Base-by-base conservation (phyloP, 2,888 invertebrate species). In the Diaprepes abbreviatus region DNA sequence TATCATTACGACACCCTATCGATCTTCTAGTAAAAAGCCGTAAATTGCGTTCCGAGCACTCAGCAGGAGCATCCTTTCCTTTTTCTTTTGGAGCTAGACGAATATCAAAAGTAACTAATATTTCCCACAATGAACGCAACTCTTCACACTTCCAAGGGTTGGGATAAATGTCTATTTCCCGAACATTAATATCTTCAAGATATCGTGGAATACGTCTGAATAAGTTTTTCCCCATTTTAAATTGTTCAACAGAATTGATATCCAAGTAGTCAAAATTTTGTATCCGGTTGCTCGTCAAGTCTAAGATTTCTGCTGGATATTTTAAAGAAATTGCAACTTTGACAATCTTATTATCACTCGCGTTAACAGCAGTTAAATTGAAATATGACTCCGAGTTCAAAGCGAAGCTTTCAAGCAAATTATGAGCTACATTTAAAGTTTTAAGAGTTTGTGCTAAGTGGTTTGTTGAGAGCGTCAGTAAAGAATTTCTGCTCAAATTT, bases 111-210 rank as follows among this genome's bases (percentile, higher is more conserved):
- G 33, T 73, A 12, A 54, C 43, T 7, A 70, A 35, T 6, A 43
- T 57, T 28, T 31, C 50, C 70, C 73, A 72, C 16, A 72, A 16
- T n/a, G 43, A 17, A 14, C 24, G 3, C 17, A 73, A 48, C 58
- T 73, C 60, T 6, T 67, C 67, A 16, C 73, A 73, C 36, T 24
- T 67, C 73, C 73, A 73, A n/a, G 73, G 73, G 21, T 73, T 73
- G 6, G 70, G 70, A 54, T 70, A 52, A 14, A 73, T 36, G 1
- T 66, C 63, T 7, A 73, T 58, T 33, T 54, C 24, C 7, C 43
- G 24, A 1, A 64, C 58, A 36, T 40, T 67, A 5, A 71, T 7
- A 19, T 70, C 66, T 52, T 60, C 60, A n/a, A 73, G 28, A 40
- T 70, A 66, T 10, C 40, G 19, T 19, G 73, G 71, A 7, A 67